Base-by-base conservation (phyloP, 2,113 vertebrate species). In the Strix uralensis region DNA sequence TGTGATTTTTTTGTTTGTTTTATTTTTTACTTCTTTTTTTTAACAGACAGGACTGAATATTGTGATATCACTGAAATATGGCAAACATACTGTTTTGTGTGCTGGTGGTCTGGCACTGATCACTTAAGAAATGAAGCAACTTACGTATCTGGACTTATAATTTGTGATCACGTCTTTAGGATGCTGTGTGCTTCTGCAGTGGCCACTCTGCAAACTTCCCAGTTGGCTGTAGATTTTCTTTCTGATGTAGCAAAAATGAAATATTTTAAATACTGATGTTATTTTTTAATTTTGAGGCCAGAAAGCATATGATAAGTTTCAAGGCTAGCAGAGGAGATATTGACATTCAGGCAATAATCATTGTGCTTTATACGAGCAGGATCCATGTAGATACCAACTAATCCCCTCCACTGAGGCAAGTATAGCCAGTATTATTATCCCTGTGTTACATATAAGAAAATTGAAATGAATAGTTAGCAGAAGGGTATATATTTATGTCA, bases 391-490 rank as follows among this genome's bases (percentile, higher is more conserved):
- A 77, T 93, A 72, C 58, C 65, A 81, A 81, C 72, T 94, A 89
- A 86, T 88, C 83, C 88, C 75, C 61, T 93, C 46, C 59, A 49
- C 58, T 52, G 74, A 87, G 81, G 89, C 88, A 80, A 10, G n/a
- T 36, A 40, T 4, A 87, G 81, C 54, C 89, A 67, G 47, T 25
- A 8, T 78, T 88, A 86, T 81, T 94, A 86, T 81, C 66, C 49
- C 34, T 69, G 30, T 72, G 77, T 54, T 82, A 65, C 0, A 0
- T 87, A 51, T 38, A 46, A 72, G 81, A 91, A 72, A 95, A 94
- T 3, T 26, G 65, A 84, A 81, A 80, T 87, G 71, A 85, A 85
- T 42, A 82, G 81, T 87, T 91, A 86, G 63, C 25, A 88, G 79
- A 80, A 73, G 12, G 51, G 46, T 54, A 51, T 61, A 52, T 36